phyloP scores from a whole-genome alignment of 2,113 vertebrate genomes.

The Nansenia antarctica region DNA sequence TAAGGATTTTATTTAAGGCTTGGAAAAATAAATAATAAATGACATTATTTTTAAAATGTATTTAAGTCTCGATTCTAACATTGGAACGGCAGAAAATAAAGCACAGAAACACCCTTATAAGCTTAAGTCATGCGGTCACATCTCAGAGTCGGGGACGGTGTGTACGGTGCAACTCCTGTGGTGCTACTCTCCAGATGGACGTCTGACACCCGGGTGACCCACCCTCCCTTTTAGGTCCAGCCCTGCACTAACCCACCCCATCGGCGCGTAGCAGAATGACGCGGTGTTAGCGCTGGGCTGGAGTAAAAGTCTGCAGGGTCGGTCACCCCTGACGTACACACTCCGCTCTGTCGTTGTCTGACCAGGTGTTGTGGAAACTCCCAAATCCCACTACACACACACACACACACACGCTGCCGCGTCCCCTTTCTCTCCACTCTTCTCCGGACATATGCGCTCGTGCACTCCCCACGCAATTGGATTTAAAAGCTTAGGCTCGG shows the following conservation, averaged over 20 bases:
- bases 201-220: no score
- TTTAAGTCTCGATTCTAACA: neutral
- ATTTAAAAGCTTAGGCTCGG: no score
- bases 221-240: neutral
- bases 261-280: no score
- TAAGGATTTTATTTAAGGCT: no score
- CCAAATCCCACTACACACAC: constrained; percentile 3
- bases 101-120: neutral
- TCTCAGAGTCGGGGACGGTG: neutral
- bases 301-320: no score
- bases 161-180: neutral
- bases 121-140: neutral
- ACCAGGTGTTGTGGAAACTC: constrained; percentile 1
- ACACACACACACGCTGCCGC: neutral
- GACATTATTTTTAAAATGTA: no score
- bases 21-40: neutral
- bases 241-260: no score
- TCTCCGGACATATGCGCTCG: no score
- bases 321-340: no score
- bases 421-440: no score
- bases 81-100: neutral
- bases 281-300: no score
- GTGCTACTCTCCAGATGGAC: neutral
- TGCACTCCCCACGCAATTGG: no score
- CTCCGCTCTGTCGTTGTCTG: neutral